Percentiles rank a stretch among this genome's conserved stretches.
Conservation (phyloP, 2,113 vertebrate species). For the Petaurus breviceps region DNA sequence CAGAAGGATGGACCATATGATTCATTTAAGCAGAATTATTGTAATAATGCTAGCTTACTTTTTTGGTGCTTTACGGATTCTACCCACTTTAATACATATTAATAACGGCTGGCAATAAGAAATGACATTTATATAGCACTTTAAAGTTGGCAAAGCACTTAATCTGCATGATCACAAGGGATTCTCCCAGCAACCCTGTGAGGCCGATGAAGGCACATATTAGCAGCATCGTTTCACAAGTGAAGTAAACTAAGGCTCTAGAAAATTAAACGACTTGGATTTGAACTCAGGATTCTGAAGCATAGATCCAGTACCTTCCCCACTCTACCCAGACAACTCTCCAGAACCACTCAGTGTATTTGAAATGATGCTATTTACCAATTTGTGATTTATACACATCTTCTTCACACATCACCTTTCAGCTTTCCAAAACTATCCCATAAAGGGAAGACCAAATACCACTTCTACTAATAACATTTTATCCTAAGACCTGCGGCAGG, state of each 20-base stretch:
- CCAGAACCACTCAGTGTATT: neutral
- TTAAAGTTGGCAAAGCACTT: neutral
- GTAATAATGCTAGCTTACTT: neutral
- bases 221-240: neutral
- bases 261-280: neutral
- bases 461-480: constrained; percentile 23
- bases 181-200: neutral
- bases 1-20: neutral
- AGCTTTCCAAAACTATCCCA: neutral
- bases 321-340: neutral
- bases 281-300: neutral
- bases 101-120: neutral
- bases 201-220: neutral
- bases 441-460: neutral
- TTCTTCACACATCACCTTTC: neutral
- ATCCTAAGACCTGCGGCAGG: constrained; percentile 50
- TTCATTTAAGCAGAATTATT: constrained; percentile 14
- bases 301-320: neutral
- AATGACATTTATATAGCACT: neutral
- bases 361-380: constrained; percentile 22
- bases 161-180: neutral
- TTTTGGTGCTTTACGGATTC: neutral
- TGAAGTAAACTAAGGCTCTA: neutral
- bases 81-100: neutral
- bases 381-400: neutral